These are phyloP conservation scores for Leiothrix lutea DNA, from an alignment of 2,113 vertebrate species.

Conservation along the genomic window DNA sequence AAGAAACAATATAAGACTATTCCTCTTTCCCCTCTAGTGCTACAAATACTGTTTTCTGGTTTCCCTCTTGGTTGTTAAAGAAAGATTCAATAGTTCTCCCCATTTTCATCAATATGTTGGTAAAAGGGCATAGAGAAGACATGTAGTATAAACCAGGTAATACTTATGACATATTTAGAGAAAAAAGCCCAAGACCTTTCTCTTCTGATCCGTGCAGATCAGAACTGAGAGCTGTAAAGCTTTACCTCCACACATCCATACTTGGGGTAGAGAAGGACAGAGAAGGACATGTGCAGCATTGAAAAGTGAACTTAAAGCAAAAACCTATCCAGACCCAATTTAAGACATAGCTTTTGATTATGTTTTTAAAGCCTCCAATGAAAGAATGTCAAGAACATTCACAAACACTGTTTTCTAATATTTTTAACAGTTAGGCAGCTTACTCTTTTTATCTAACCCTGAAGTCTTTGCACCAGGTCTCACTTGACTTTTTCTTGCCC, in stretches of 20 bases:
- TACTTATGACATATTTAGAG: not conserved
- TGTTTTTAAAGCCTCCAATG: not conserved
- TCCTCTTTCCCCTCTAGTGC: not conserved
- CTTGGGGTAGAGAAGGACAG: not conserved
- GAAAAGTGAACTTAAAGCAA: not conserved
- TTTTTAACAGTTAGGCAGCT: not conserved
- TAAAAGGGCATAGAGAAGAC: not conserved
- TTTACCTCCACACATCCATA: not conserved
- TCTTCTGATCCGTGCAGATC: not conserved
- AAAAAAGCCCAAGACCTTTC: not conserved
- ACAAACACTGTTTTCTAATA: not conserved
- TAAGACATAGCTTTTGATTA: fast-evolving
- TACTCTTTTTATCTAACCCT: not conserved
- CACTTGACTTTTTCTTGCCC: too few relatives aligned
- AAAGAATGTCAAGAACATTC: not conserved
- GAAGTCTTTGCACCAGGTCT: not conserved
- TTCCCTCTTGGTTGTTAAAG: not conserved
- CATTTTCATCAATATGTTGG: not conserved
- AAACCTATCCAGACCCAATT: not conserved
- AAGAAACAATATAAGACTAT: not conserved
- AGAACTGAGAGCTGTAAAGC: not conserved
- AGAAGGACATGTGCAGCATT: fast-evolving
- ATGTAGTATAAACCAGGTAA: not conserved
- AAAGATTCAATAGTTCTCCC: not conserved
- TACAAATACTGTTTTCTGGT: not conserved